Conservation (phyloP, 1,140 invertebrate species). For the Archivesica marissinica region DNA sequence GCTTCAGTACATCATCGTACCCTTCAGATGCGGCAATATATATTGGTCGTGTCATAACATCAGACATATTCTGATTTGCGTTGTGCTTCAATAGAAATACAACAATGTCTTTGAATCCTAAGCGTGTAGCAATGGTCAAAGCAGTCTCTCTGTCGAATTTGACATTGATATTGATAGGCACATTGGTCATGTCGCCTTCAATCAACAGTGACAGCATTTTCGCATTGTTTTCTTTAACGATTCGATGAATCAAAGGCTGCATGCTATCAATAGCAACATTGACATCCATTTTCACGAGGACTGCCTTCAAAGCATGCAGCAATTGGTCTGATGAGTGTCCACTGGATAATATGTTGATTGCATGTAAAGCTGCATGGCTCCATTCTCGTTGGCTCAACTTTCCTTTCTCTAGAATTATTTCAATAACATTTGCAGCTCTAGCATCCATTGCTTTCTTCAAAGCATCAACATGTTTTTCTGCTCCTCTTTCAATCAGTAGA, state of each 20-base stretch:
- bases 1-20: not conserved
- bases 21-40: not conserved
- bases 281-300: not conserved
- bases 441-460: not conserved
- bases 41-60: no score
- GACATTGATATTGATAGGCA: not conserved
- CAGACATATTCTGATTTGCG: not conserved
- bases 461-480: not conserved
- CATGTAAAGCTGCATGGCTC: not conserved
- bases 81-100: not conserved
- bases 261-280: not conserved
- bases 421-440: not conserved
- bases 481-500: not conserved
- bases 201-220: not conserved
- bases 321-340: not conserved
- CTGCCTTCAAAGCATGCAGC: not conserved
- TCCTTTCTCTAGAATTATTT: not conserved
- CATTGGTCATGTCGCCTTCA: not conserved
- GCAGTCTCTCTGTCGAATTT: not conserved
- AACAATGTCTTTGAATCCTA: not conserved
- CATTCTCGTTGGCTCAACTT: not conserved
- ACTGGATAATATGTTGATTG: not conserved
- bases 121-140: not conserved
- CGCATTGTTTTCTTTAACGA: not conserved
- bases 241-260: not conserved